Base-by-base conservation (phyloP, 2,888 invertebrate genomes). In the Chalcis sispes region DNA sequence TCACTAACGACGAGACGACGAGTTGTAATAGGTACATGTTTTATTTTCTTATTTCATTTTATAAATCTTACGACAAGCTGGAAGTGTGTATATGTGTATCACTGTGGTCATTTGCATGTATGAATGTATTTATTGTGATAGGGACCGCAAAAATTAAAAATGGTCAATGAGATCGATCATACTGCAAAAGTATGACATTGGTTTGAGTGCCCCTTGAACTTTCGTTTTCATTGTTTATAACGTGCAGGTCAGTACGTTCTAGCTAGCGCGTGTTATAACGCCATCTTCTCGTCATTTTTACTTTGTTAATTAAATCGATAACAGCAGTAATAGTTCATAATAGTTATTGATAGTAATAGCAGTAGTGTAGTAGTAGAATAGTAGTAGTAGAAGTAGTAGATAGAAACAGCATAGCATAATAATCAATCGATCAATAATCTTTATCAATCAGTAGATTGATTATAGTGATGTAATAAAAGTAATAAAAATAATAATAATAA, bases 101-200 rank as follows among this genome's bases (percentile, higher is more conserved):
- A n/a, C n/a, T n/a, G n/a, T n/a, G n/a, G n/a, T 78, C 76, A 77
- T 46, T 64, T 52, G 59, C n/a, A n/a, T 61, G 65, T 69, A 79
- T 72, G 72, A 75, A 72, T 72, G 66, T 75, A 65, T 61, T 67
- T 42, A 58, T 71, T 66, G 54, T 59, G 56, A 15, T 59, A 23
- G 80, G 83, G 81, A 82, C 81, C 79, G 77, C 82, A 75, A 67
- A 70, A 74, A 78, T 79, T 85, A 83, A n/a, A n/a, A 87, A 83
- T 84, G 84, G 85, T 87, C 86, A 87, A 86, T 88, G 88, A 88
- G 88, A 88, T 88, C 88, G 83, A 83, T 86, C 87, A 82, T 85
- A 85, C 86, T 76, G 73, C 62, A 56, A 5, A 56, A 18, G 72
- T 72, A 72, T 61, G 78, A 75, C 84, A 86, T 82, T 83, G 84